These are phyloP conservation scores for Pocota personata DNA, from an alignment of 2,888 invertebrate genomes.

Conservation along the genomic window DNA sequence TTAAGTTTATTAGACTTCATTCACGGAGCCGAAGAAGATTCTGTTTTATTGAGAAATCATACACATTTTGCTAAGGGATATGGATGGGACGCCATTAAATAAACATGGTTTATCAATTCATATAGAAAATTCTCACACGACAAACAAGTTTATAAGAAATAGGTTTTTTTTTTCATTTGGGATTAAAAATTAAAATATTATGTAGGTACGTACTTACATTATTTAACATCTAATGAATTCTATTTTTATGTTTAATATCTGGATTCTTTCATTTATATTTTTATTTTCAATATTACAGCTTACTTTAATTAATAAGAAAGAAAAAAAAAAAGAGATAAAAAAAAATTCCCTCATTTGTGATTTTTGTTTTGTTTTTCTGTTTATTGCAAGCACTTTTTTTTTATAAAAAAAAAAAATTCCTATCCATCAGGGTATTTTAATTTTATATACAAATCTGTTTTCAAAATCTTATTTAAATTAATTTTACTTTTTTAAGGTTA, in stretches of 20 bases:
- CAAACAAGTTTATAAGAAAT: not conserved
- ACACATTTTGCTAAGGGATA: not conserved
- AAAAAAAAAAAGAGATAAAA: slow-evolving; percentile 3
- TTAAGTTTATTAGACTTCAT: too few species aligned
- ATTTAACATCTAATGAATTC: slow-evolving; percentile 43
- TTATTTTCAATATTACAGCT: slow-evolving; percentile 19
- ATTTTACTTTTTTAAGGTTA: not conserved
- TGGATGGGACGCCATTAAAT: not conserved
- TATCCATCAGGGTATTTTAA: not conserved
- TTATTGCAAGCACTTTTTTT: slow-evolving; percentile 31
- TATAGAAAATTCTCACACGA: slow-evolving; percentile 1
- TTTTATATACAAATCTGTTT: slow-evolving; percentile 58
- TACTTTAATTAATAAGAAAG: slow-evolving; percentile 35
- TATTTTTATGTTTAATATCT: slow-evolving; percentile 37
- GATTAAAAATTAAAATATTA: slow-evolving; percentile 32
- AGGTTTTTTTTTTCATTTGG: not conserved
- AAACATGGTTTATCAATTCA: not conserved
- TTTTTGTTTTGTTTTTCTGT: not conserved
- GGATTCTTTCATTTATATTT: slow-evolving; percentile 14
- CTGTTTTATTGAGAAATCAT: too few species aligned
- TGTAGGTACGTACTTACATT: slow-evolving; percentile 27
- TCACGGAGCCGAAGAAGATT: too few species aligned
- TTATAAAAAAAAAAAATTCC: slow-evolving; percentile 12
- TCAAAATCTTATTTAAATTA: slow-evolving; percentile 10
- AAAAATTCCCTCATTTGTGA: slow-evolving; percentile 62